Evolutionary conservation across 2,113 vertebrate genomes (phyloP).

Genomic region (Galemys pyrenaicus): DNA sequence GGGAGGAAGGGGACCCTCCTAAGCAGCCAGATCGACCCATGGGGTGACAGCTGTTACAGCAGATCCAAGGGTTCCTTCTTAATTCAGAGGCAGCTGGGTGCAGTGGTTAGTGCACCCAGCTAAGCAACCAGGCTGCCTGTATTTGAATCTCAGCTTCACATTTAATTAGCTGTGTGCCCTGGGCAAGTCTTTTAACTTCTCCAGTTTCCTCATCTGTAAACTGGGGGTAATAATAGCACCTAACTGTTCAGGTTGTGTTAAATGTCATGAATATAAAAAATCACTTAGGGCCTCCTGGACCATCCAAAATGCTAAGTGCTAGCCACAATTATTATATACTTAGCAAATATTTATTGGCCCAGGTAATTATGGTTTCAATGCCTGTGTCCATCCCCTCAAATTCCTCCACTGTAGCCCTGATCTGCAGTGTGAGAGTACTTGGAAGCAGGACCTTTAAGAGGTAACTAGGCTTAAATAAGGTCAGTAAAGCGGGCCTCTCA

Average conservation of each 20-base stretch:
- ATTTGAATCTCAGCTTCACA: background rate
- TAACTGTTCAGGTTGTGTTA: background rate
- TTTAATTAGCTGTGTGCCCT: background rate
- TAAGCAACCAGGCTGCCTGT: background rate
- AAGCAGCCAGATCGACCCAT: no score
- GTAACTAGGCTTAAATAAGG: background rate
- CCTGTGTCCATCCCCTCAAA: background rate
- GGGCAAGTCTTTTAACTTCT: background rate
- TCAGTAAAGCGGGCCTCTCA: background rate
- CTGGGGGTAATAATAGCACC: background rate
- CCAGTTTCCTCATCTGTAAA: background rate
- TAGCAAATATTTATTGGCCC: background rate
- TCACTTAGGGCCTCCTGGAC: no score
- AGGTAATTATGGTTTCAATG: background rate
- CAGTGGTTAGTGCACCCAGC: background rate
- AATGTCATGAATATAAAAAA: background rate
- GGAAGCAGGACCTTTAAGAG: background rate
- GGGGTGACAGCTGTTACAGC: no score
- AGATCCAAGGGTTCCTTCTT: background rate
- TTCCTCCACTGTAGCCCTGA: background rate
- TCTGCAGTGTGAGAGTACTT: background rate
- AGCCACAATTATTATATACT: background rate
- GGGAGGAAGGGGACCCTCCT: background rate
- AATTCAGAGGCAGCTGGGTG: background rate
- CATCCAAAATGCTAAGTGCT: background rate